Evolutionary conservation across 2,888 invertebrate species (phyloP).

Genomic region (Cecidostiba fungosa): DNA sequence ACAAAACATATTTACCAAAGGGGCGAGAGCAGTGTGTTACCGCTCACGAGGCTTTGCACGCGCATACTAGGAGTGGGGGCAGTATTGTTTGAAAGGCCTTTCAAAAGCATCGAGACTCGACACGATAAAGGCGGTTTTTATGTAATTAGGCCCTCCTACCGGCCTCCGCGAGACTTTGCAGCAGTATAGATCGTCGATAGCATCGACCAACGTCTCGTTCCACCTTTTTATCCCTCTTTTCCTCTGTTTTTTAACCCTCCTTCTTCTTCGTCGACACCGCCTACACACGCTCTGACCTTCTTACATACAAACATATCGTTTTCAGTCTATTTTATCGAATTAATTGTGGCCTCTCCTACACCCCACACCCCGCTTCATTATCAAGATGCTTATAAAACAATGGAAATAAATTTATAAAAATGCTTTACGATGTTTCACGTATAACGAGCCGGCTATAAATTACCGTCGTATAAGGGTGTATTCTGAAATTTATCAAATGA

Average conservation of each 20-base stretch:
- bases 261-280: background rate
- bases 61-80: background rate
- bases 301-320: constrained; percentile 42
- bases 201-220: constrained; percentile 61
- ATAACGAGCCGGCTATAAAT: background rate
- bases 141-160: constrained; percentile 60
- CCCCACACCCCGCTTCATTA: constrained; percentile 21
- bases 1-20: background rate
- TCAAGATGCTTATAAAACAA: constrained; percentile 48
- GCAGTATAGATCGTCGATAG: constrained; percentile 62
- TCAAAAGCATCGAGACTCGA: constrained; percentile 44
- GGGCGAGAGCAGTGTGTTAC: background rate
- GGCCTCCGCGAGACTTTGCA: constrained; percentile 47
- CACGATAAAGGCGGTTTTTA: constrained; percentile 62
- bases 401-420: constrained; percentile 26
- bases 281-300: constrained; percentile 44
- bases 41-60: background rate
- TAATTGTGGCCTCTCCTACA: constrained; percentile 18
- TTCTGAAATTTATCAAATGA: background rate
- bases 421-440: background rate
- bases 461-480: background rate
- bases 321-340: constrained; percentile 53
- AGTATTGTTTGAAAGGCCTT: constrained; percentile 56
- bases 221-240: constrained; percentile 55
- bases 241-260: constrained; percentile 15